phyloP scores from a whole-genome alignment of 2,797 vertebrate genomes.

The Gephyroberyx darwinii region DNA sequence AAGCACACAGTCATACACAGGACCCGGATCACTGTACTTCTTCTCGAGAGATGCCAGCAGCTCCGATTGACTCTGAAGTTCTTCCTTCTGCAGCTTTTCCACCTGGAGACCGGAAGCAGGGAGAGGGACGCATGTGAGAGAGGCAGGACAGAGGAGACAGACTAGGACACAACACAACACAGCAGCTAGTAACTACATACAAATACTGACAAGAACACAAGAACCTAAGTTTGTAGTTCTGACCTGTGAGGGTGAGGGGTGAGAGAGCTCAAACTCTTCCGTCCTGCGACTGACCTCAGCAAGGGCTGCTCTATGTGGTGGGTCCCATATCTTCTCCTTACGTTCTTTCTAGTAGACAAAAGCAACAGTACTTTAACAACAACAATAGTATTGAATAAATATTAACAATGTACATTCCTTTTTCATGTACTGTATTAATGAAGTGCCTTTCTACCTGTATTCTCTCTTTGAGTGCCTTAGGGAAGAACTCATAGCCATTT shows the following conservation, averaged over 20 bases:
- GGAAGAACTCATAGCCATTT: constrained; percentile 98
- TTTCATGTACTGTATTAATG: constrained; percentile 17
- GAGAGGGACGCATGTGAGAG: accelerated
- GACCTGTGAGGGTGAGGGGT: constrained; percentile 89
- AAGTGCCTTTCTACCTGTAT: constrained; percentile 85
- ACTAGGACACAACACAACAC: neutral
- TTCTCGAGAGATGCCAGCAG: constrained; percentile 94
- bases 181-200: neutral
- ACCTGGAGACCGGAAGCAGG: constrained; percentile 70
- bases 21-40: constrained; percentile 96
- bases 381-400: neutral
- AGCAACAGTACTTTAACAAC: neutral
- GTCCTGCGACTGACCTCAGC: constrained; percentile 92
- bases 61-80: constrained; percentile 93
- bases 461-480: constrained; percentile 97
- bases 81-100: constrained; percentile 95
- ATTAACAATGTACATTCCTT: neutral
- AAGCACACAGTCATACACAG: constrained; percentile 95
- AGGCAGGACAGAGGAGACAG: neutral
- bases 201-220: neutral
- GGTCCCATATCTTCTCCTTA: constrained; percentile 98
- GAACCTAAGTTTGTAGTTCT: constrained; percentile 16
- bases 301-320: constrained; percentile 89
- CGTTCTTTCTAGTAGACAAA: constrained; percentile 89
- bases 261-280: constrained; percentile 91